A percentile compares a stretch with the other conserved stretches of the same genome.
Evolutionary conservation across 2,888 invertebrate species (phyloP).

Genomic region (Melangyna quadrimaculata): DNA sequence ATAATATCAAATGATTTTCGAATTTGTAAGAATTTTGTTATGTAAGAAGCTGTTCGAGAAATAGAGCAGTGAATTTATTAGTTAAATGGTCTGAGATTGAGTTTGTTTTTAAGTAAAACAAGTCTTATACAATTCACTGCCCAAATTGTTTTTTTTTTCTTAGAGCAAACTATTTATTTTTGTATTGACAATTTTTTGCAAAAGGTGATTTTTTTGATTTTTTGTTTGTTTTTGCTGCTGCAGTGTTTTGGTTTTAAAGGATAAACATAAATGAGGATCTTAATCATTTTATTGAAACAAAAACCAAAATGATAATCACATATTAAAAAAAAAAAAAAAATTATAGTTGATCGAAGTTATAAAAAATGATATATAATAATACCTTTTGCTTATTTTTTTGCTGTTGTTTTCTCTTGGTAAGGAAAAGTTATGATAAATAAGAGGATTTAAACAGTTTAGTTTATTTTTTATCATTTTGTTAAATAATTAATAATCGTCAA

Average conservation of each 20-base stretch:
- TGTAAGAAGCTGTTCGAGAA: background rate
- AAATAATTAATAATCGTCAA: no score
- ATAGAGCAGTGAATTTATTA: background rate
- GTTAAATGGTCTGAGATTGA: background rate
- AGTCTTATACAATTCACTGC: background rate
- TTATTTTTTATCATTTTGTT: no score
- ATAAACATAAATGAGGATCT: background rate
- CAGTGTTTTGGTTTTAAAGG: slow-evolving; percentile 6
- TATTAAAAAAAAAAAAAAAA: background rate
- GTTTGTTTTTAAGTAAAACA: background rate
- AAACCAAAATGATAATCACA: background rate
- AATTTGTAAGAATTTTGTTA: background rate
- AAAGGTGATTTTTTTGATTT: background rate
- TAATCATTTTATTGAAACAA: background rate
- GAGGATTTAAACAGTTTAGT: no score
- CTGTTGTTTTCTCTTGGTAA: no score
- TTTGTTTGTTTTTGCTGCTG: slow-evolving; percentile 11
- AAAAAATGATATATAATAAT: no score
- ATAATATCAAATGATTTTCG: slow-evolving; percentile 9
- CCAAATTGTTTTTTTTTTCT: no score
- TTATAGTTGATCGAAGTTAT: background rate
- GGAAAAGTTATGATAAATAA: no score
- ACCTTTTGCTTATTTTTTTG: no score
- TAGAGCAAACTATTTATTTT: background rate
- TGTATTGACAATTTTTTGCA: background rate